Conservation (phyloP, 2,888 invertebrate species). For the Lomographa bimaculata region DNA sequence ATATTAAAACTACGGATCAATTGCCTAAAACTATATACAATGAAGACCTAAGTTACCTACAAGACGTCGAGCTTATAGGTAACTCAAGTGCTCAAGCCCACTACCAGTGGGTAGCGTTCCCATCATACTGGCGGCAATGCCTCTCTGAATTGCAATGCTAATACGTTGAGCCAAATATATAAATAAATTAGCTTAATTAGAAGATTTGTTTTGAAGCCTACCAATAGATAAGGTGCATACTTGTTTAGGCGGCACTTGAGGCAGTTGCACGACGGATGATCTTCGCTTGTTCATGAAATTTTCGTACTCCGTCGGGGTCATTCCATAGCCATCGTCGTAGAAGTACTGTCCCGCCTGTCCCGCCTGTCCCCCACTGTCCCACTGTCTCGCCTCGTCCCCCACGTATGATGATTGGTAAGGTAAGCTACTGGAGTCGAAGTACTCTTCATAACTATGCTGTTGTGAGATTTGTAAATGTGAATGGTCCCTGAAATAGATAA, state of each 20-base stretch:
- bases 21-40: no score
- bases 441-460: conserved; percentile 85
- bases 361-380: conserved; percentile 88
- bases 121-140: no score
- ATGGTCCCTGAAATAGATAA: conserved; percentile 69
- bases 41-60: no score
- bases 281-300: conserved; percentile 82
- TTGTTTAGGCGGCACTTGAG: conserved; percentile 75
- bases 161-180: no score
- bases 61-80: no score
- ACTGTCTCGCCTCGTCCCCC: conserved; percentile 87
- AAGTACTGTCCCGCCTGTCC: conserved; percentile 85
- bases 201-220: background rate
- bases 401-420: conserved; percentile 83
- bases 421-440: conserved; percentile 85
- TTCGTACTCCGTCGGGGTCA: conserved; percentile 82
- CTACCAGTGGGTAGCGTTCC: no score
- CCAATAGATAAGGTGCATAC: conserved; percentile 9
- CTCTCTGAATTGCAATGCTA: no score
- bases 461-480: conserved; percentile 73
- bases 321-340: conserved; percentile 66
- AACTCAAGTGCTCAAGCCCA: no score
- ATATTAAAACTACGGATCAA: no score
- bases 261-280: conserved; percentile 77
- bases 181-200: no score